Percentiles rank a stretch among this genome's conserved stretches.
Evolutionary conservation across 2,888 invertebrate species (phyloP).

Genomic region (Cosmia pyralina): DNA sequence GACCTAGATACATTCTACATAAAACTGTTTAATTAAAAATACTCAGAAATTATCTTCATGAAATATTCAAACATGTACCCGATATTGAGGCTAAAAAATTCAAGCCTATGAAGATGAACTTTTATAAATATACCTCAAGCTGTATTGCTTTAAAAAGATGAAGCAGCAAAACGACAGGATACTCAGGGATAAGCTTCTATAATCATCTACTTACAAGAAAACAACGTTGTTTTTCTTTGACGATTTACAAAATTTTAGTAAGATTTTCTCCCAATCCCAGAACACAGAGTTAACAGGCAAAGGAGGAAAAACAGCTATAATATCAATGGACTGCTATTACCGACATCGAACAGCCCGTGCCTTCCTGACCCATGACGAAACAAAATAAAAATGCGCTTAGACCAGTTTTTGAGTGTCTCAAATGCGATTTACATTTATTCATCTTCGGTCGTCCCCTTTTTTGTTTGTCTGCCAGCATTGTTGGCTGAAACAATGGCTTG

Average conservation of each 20-base stretch:
- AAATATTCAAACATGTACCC: constrained; percentile 41
- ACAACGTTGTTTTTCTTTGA: constrained; percentile 45
- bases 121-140: constrained; percentile 1
- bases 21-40: constrained; percentile 47
- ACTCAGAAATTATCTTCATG: constrained; percentile 25
- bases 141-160: constrained; percentile 17
- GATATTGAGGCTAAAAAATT: constrained; percentile 9
- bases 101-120: constrained; percentile 14
- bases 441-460: constrained; percentile 80
- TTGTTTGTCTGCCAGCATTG: constrained; percentile 86
- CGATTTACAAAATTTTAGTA: constrained; percentile 41
- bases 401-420: constrained; percentile 79
- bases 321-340: constrained; percentile 54
- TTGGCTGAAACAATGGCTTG: constrained; percentile 86
- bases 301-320: constrained; percentile 53
- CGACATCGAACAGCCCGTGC: constrained; percentile 40
- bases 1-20: constrained; percentile 30
- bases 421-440: constrained; percentile 88
- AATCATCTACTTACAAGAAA: constrained; percentile 43
- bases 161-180: constrained; percentile 27
- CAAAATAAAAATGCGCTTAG: constrained; percentile 70
- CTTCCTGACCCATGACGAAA: constrained; percentile 57
- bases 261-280: constrained; percentile 29
- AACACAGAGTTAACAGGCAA: constrained; percentile 29
- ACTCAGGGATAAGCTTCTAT: constrained; percentile 29